Conservation (phyloP, 53 echinoderm and acorn worm species). For the Temnopleurus reevesii region DNA sequence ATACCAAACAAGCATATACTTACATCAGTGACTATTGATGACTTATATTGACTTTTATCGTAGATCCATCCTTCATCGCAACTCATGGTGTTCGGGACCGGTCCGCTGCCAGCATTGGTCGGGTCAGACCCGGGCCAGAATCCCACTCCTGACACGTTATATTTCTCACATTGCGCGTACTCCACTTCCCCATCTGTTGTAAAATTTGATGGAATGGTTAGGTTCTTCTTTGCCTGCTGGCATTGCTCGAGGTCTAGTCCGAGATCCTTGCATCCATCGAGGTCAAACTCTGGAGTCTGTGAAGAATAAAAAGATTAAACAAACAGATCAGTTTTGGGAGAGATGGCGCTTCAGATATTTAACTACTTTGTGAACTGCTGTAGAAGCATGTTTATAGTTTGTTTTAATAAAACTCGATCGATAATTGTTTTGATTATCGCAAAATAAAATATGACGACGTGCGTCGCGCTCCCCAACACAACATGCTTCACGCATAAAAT, state of each 20-base stretch:
- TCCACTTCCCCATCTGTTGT: background rate
- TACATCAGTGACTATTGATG: conserved; percentile 32
- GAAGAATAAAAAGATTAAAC: background rate
- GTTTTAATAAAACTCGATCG: too few species aligned
- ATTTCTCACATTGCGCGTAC: conserved; percentile 33
- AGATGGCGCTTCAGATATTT: too few species aligned
- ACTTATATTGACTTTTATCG: conserved; percentile 7
- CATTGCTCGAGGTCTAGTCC: conserved; percentile 13
- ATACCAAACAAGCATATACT: background rate
- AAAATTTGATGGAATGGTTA: background rate
- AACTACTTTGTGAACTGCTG: too few species aligned
- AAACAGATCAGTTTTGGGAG: background rate
- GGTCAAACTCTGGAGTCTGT: background rate
- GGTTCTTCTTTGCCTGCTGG: background rate
- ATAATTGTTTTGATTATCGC: too few species aligned
- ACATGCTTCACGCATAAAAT: too few species aligned
- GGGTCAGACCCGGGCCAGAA: conserved; percentile 4
- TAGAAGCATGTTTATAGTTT: too few species aligned
- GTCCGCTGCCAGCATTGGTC: background rate
- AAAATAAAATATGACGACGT: too few species aligned
- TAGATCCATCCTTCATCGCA: conserved; percentile 16
- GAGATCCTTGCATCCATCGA: background rate
- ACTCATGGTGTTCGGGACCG: background rate
- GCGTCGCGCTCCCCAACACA: too few species aligned
- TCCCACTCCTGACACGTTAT: conserved; percentile 5